These are phyloP conservation scores for Oligia latruncula DNA, from an alignment of 2,888 invertebrate genomes.

Conservation along the genomic window DNA sequence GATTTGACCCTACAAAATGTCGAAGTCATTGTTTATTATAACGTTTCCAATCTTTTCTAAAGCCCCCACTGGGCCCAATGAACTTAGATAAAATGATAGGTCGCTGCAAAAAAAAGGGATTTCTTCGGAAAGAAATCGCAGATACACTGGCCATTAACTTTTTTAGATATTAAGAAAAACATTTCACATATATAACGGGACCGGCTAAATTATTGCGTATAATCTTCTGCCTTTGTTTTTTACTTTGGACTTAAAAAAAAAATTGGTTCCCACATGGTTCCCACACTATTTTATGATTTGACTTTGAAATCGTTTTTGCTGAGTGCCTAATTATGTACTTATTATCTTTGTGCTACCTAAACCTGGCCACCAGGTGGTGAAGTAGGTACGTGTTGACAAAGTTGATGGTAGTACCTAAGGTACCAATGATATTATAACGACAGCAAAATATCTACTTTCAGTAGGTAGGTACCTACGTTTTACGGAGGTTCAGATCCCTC, in stretches of 20 bases:
- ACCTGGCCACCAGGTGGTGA: constrained; percentile 36
- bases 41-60: constrained; percentile 61
- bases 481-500: too few relatives aligned
- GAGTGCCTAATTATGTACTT: constrained; percentile 56
- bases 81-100: constrained; percentile 77
- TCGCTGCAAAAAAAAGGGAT: constrained; percentile 76
- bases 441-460: background rate
- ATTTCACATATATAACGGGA: constrained; percentile 85
- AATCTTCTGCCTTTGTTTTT: constrained; percentile 82
- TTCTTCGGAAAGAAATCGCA: constrained; percentile 82
- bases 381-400: constrained; percentile 6
- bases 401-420: background rate
- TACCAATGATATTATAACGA: background rate
- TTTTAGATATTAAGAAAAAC: constrained; percentile 76
- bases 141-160: constrained; percentile 86
- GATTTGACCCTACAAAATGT: constrained; percentile 53
- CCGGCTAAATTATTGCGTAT: constrained; percentile 86
- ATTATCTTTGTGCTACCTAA: constrained; percentile 63
- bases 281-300: constrained; percentile 79
- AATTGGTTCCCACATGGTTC: constrained; percentile 83
- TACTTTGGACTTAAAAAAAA: constrained; percentile 79
- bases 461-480: too few relatives aligned
- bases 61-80: constrained; percentile 84
- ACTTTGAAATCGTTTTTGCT: constrained; percentile 61
- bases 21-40: constrained; percentile 62